Evolutionary conservation across 2,888 invertebrate species (phyloP).

Genomic region (Drosophila neutralis): DNA sequence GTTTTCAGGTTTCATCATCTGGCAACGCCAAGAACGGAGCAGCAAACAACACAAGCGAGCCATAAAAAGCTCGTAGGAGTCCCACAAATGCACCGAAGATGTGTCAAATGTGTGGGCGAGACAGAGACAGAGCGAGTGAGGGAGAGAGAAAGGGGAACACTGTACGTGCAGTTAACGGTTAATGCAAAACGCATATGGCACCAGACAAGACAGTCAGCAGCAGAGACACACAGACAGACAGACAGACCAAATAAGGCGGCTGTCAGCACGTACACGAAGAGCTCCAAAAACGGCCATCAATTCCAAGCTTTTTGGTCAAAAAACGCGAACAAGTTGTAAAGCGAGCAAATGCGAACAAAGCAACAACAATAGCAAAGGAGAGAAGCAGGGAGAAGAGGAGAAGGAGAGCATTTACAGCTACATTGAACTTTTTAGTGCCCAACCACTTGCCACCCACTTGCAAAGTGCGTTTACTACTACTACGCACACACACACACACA

Average conservation of each 20-base stretch:
- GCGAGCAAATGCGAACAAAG: conserved; percentile 76
- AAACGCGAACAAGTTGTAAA: conserved; percentile 77
- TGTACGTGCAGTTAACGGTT: conserved; percentile 79
- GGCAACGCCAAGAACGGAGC: conserved; percentile 77
- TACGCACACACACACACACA: conserved; percentile 66
- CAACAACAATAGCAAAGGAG: conserved; percentile 24
- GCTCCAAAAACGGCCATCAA: conserved; percentile 69
- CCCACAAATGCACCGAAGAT: conserved; percentile 67
- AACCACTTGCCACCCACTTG: conserved; percentile 70
- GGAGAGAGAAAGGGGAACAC: conserved; percentile 2
- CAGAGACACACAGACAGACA: conserved; percentile 32
- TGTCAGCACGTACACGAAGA: conserved; percentile 63
- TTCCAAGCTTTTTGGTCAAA: conserved; percentile 72
- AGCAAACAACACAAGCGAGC: conserved; percentile 54
- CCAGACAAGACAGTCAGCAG: conserved; percentile 41
- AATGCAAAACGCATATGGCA: conserved; percentile 77
- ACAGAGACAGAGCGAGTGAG: conserved; percentile 10
- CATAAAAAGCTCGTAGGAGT: conserved; percentile 78
- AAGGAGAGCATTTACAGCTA: conserved; percentile 72
- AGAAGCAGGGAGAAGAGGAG: conserved; percentile 4
- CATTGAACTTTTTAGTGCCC: conserved; percentile 74
- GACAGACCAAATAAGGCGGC: conserved; percentile 65
- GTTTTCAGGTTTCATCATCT: conserved; percentile 75
- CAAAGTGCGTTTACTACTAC: conserved; percentile 80
- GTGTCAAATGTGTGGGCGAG: conserved; percentile 75